Conservation (phyloP, 1,140 invertebrate species). For the Lerema accius region DNA sequence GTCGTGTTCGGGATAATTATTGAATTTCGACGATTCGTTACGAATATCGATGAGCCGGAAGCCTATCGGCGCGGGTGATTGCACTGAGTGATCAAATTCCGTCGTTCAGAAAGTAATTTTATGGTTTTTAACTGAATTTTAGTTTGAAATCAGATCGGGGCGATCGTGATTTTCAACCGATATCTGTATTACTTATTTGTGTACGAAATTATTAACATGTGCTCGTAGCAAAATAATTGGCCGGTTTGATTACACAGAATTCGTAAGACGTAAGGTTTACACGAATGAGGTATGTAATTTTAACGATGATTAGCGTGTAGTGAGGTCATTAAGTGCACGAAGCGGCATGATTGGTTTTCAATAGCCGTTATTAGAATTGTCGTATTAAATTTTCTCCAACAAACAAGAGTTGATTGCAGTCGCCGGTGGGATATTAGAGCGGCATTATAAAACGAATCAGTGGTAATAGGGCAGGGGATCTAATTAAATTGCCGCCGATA, state of each 20-base stretch:
- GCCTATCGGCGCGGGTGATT: slow-evolving; percentile 70
- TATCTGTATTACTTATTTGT: slow-evolving; percentile 18
- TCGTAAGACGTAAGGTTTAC: slow-evolving; percentile 18
- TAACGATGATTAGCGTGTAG: slow-evolving; percentile 40
- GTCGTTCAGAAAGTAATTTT: slow-evolving; percentile 76
- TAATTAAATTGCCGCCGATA: slow-evolving; percentile 82
- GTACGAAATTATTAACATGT: slow-evolving; percentile 22
- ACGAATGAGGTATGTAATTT: slow-evolving; percentile 35
- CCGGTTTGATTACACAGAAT: slow-evolving; percentile 8
- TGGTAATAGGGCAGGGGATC: slow-evolving; percentile 77
- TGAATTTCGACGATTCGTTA: slow-evolving; percentile 81
- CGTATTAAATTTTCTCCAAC: slow-evolving; percentile 59
- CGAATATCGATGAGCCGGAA: slow-evolving; percentile 81
- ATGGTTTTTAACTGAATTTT: slow-evolving; percentile 74
- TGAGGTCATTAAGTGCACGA: slow-evolving; percentile 18
- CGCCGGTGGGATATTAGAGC: slow-evolving; percentile 64
- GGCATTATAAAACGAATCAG: slow-evolving; percentile 80
- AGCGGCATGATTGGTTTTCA: slow-evolving; percentile 53
- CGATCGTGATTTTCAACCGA: slow-evolving; percentile 34
- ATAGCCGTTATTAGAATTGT: slow-evolving; percentile 59
- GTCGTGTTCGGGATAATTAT: slow-evolving; percentile 82
- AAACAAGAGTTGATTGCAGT: slow-evolving; percentile 53
- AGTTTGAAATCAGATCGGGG: slow-evolving; percentile 36
- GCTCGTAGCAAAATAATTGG: slow-evolving; percentile 16
- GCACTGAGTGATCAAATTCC: slow-evolving; percentile 73